Conservation (phyloP, 2,797 vertebrate genomes). For the Aplochiton taeniatus region DNA sequence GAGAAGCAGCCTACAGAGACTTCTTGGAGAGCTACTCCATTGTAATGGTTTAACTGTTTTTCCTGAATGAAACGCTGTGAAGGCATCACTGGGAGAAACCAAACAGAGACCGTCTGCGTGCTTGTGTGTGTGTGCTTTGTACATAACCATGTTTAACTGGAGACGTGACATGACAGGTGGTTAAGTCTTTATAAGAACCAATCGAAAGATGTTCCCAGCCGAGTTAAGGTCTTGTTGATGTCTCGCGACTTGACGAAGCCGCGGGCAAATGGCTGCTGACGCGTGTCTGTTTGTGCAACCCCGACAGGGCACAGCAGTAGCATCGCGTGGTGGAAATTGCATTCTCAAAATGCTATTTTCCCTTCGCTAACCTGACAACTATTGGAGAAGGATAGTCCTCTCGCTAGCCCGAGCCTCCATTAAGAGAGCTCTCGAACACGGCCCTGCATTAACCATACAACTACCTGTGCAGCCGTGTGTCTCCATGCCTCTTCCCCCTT, state of each 20-base stretch:
- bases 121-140: background rate
- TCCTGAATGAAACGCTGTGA: slow-evolving; percentile 26
- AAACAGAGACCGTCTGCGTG: background rate
- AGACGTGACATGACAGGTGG: too few species aligned
- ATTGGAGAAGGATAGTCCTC: slow-evolving; percentile 26
- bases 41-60: slow-evolving; percentile 50
- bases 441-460: slow-evolving; percentile 17
- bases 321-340: slow-evolving; percentile 43
- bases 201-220: slow-evolving; percentile 12
- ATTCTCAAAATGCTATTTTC: slow-evolving; percentile 34
- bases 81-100: slow-evolving; percentile 14
- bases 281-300: slow-evolving; percentile 24
- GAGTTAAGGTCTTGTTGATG: slow-evolving; percentile 22
- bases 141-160: too few species aligned
- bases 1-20: slow-evolving; percentile 35
- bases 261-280: slow-evolving; percentile 22
- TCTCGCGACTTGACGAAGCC: slow-evolving; percentile 24
- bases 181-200: too few species aligned
- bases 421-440: slow-evolving; percentile 11
- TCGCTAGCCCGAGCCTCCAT: background rate
- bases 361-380: slow-evolving; percentile 28
- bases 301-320: slow-evolving; percentile 29
- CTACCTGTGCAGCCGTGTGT: background rate
- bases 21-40: slow-evolving; percentile 33
- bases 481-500: background rate